Evolutionary conservation across 1,140 invertebrate genomes (phyloP).

Genomic region (Anoplolepis gracilipes): DNA sequence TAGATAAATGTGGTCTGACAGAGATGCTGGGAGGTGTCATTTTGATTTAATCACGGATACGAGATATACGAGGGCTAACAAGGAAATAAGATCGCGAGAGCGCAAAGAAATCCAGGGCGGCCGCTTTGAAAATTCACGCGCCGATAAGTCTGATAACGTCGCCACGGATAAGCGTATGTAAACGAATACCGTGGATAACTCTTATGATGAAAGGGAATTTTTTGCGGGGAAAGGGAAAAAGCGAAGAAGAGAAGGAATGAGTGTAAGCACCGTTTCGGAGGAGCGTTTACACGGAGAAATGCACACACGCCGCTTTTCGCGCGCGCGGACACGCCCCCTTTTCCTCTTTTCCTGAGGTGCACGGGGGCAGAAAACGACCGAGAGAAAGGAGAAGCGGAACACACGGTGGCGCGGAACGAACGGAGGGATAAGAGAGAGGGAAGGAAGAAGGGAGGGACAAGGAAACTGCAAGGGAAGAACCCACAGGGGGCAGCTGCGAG

Average conservation of each 20-base stretch:
- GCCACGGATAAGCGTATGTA: background rate
- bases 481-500: slow-evolving; percentile 58
- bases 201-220: slow-evolving; percentile 39
- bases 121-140: slow-evolving; percentile 2
- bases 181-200: slow-evolving; percentile 34
- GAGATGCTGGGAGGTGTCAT: background rate
- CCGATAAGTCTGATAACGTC: background rate
- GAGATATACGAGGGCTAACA: background rate
- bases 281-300: slow-evolving; percentile 67
- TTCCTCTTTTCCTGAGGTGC: slow-evolving; percentile 57
- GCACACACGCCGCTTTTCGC: slow-evolving; percentile 64
- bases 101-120: background rate
- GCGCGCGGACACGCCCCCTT: slow-evolving; percentile 69
- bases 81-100: background rate
- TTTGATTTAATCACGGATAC: background rate
- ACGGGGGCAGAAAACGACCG: slow-evolving; percentile 58
- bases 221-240: background rate
- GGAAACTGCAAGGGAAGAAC: slow-evolving; percentile 51
- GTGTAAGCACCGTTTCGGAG: slow-evolving; percentile 1
- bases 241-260: background rate
- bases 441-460: slow-evolving; percentile 23
- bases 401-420: slow-evolving; percentile 40
- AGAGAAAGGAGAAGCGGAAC: slow-evolving; percentile 57
- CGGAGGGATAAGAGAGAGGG: slow-evolving; percentile 21
- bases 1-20: background rate